Conservation (phyloP, 2,797 vertebrate genomes). For the Morelia viridis region DNA sequence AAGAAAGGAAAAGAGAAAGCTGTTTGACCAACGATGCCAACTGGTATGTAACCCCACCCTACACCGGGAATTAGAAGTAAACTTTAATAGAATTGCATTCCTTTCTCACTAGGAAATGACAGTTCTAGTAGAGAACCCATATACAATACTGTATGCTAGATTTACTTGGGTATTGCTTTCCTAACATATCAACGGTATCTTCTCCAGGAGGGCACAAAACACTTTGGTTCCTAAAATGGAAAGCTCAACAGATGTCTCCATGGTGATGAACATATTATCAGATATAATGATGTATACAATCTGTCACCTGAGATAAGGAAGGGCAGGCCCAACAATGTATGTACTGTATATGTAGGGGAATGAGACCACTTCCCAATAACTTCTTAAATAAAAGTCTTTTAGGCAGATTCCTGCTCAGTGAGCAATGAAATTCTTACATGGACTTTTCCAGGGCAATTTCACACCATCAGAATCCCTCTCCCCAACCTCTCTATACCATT, state of each 20-base stretch:
- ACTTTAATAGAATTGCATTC: neutral
- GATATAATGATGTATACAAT: neutral
- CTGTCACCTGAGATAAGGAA: neutral
- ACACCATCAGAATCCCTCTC: neutral
- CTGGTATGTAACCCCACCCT: neutral
- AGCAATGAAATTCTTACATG: neutral
- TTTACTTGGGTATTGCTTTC: neutral
- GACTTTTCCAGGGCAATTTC: neutral
- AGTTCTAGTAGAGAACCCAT: neutral
- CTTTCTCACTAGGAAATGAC: neutral
- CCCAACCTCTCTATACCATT: neutral
- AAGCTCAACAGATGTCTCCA: neutral
- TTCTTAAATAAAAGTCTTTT: neutral
- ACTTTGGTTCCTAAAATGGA: neutral
- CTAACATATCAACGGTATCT: neutral
- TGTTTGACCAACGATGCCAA: neutral
- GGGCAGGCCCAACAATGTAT: neutral
- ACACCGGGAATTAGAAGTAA: neutral
- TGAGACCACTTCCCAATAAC: neutral
- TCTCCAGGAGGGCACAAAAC: neutral
- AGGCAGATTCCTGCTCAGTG: neutral
- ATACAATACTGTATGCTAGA: neutral
- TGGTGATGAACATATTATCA: neutral
- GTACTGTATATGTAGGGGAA: neutral
- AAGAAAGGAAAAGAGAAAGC: neutral